These are phyloP conservation scores for Indicator indicator DNA, from an alignment of 2,113 vertebrate genomes.

Conservation along the genomic window DNA sequence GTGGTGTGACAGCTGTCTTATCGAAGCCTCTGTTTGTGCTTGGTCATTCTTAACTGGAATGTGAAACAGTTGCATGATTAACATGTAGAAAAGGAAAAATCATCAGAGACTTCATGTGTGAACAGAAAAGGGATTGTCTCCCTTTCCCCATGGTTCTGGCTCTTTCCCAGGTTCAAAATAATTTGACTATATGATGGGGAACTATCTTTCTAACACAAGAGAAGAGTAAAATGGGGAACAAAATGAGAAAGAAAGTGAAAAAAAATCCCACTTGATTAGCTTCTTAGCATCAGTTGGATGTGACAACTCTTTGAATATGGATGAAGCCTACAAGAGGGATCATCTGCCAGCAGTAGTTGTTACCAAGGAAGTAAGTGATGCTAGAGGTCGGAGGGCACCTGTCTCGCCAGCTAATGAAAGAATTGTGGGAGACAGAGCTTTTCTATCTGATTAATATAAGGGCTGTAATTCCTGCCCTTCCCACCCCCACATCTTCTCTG, in stretches of 20 bases:
- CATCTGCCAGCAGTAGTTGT: slow-evolving; percentile 74
- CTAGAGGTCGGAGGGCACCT: slow-evolving; percentile 65
- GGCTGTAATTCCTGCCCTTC: slow-evolving; percentile 54
- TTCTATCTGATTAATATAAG: slow-evolving; percentile 72
- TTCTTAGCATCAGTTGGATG: slow-evolving; percentile 71
- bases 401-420: slow-evolving; percentile 73
- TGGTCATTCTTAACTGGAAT: neutral
- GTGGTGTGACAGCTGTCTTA: neutral
- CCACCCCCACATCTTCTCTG: slow-evolving; percentile 49
- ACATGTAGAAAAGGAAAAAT: neutral
- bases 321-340: slow-evolving; percentile 73
- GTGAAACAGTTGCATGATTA: neutral
- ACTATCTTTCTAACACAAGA: neutral
- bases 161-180: slow-evolving; percentile 26
- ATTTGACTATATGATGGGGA: neutral
- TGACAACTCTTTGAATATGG: slow-evolving; percentile 74
- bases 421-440: slow-evolving; percentile 68
- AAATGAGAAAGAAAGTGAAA: slow-evolving; percentile 33
- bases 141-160: neutral
- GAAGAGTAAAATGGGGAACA: neutral
- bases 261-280: slow-evolving; percentile 74
- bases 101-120: neutral
- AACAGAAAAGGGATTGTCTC: slow-evolving; percentile 11
- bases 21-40: neutral
- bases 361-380: slow-evolving; percentile 74